phyloP scores from a whole-genome alignment of 1,140 invertebrate genomes.

The Drepana arcuata region DNA sequence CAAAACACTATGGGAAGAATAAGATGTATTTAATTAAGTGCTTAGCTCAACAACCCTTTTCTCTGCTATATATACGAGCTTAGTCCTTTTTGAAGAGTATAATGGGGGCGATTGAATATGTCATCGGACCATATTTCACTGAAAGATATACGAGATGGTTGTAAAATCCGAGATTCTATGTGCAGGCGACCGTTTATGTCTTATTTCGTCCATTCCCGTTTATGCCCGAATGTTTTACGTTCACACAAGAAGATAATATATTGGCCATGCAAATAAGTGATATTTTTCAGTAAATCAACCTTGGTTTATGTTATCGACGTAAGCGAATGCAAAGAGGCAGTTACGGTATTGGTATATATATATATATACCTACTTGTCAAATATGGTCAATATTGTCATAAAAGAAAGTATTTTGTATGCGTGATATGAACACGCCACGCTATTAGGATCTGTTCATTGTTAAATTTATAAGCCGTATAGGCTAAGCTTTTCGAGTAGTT shows the following conservation, averaged over 20 bases:
- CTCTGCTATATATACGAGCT: too few relatives aligned
- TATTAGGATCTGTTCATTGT: too few relatives aligned
- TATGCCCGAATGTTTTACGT: slow-evolving; percentile 43
- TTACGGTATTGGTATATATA: too few relatives aligned
- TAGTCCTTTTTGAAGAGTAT: slow-evolving; percentile 22
- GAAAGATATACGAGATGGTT: slow-evolving; percentile 37
- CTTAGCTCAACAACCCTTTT: too few relatives aligned
- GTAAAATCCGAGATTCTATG: slow-evolving; percentile 42
- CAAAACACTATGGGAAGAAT: too few relatives aligned
- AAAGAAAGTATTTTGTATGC: too few relatives aligned
- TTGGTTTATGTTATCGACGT: slow-evolving; percentile 30
- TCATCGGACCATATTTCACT: slow-evolving; percentile 38
- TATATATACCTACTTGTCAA: too few relatives aligned
- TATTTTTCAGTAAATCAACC: slow-evolving; percentile 54
- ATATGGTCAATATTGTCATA: too few relatives aligned
- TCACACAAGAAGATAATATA: slow-evolving; percentile 37
- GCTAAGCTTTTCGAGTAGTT: too few relatives aligned
- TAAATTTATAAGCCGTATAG: too few relatives aligned
- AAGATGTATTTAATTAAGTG: too few relatives aligned
- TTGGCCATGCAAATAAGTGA: slow-evolving; percentile 56
- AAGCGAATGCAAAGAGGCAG: slow-evolving; percentile 39
- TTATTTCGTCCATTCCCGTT: slow-evolving; percentile 51
- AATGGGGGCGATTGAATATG: slow-evolving; percentile 35
- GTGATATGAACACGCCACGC: too few relatives aligned
- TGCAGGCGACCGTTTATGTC: slow-evolving; percentile 42